Base-by-base conservation (phyloP, 2,888 invertebrate genomes). In the Dryobota labecula region DNA sequence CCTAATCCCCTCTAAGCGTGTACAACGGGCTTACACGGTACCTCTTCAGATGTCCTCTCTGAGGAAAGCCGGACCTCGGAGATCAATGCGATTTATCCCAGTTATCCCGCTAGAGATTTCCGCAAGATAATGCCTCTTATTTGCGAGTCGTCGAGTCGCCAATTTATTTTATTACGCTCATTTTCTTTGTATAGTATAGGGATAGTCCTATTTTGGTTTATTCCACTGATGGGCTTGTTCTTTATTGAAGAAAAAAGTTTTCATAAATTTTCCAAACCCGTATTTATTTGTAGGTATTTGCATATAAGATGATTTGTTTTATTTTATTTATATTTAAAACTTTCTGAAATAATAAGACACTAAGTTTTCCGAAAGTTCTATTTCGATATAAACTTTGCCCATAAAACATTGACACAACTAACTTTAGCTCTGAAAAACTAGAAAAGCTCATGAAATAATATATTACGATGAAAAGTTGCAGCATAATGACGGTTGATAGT, bases 11-110 rank as follows among this genome's bases (percentile, higher is more conserved):
- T 87, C 82, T 91, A 90, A 94, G 91, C 92, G 91, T 90, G 87
- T 90, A 94, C 93, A 94, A 94, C 92, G 91, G 92, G 95, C 95
- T 95, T 94, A 94, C 87, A 87, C 86, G 87, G 89, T 88, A 87
- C 89, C 78, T 85, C 85, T 90, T 91, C 88, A 92, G 92, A 92
- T 91, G 93, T 91, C 90, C 90, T 89, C 90, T 89, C 89, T 90
- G 91, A 91, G 91, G 90, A 92, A 90, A 89, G 86, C 90, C 90
- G 90, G 90, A 92, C 91, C 89, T 89, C 84, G 82, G 85, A 90
- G 92, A 94, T 94, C 94, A 94, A 94, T 93, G 93, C 90, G 92
- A 93, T 93, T 92, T 92, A 88, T 89, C 86, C 87, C 83, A 79
- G 86, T 87, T 84, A 90, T 87, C 84, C 75, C 84, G 84, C 82